Evolutionary conservation across 2,113 vertebrate genomes (phyloP).

Genomic region (Heterotis niloticus): DNA sequence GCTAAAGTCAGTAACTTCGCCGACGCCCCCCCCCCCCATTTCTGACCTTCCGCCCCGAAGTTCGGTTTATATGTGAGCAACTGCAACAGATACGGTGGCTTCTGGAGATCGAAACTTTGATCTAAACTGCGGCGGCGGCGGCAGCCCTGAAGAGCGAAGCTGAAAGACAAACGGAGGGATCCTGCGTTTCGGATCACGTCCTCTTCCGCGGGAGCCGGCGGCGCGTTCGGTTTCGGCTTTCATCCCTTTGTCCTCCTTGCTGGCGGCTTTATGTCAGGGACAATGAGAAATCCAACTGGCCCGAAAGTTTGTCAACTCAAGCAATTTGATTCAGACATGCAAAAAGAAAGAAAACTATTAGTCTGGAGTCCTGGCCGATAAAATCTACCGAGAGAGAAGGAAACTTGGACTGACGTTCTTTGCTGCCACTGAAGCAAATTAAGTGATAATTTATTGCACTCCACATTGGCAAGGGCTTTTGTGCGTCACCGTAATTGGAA

Average conservation of each 20-base stretch:
- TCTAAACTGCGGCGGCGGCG: neutral
- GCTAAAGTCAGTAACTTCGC: too few species aligned
- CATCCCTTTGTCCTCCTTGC: conserved; percentile 22
- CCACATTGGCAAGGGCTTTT: conserved; percentile 55
- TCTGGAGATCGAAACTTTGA: neutral
- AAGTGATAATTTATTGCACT: conserved; percentile 62
- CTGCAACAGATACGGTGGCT: too few species aligned
- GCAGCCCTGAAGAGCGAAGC: neutral
- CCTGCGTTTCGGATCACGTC: neutral
- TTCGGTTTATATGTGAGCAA: too few species aligned
- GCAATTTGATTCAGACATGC: conserved; percentile 45
- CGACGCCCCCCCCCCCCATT: too few species aligned
- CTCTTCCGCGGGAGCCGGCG: neutral
- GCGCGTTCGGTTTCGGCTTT: neutral
- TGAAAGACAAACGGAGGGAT: conserved; percentile 11
- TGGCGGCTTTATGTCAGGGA: conserved; percentile 30
- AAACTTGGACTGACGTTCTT: conserved; percentile 55
- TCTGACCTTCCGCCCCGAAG: too few species aligned
- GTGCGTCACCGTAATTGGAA: conserved; percentile 56
- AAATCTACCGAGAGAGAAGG: conserved; percentile 54
- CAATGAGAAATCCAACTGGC: conserved; percentile 15
- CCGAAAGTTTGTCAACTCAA: conserved; percentile 27
- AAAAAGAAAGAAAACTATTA: conserved; percentile 57
- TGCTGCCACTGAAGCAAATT: conserved; percentile 51
- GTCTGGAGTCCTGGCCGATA: conserved; percentile 56